phyloP scores from a whole-genome alignment of 2,113 vertebrate genomes.

The Arizona elegans region DNA sequence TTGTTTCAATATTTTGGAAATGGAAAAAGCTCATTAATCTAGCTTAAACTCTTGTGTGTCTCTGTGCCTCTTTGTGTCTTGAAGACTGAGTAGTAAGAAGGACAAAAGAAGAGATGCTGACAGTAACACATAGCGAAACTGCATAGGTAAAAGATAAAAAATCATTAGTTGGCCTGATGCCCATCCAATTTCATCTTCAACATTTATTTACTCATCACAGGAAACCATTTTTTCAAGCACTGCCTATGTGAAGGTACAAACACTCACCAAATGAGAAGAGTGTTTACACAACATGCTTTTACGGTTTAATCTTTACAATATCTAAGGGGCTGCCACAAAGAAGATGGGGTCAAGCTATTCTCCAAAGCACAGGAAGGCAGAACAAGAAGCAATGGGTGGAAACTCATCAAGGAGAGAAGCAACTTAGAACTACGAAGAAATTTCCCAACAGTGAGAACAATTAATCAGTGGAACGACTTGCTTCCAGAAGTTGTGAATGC shows the following conservation, averaged over 20 bases:
- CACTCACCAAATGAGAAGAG: background rate
- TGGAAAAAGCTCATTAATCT: constrained; percentile 49
- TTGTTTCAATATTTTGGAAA: background rate
- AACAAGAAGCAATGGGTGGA: no score
- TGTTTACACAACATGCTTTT: background rate
- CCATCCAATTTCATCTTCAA: constrained; percentile 25
- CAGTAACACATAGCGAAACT: background rate
- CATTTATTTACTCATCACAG: constrained; percentile 23
- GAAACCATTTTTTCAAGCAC: background rate
- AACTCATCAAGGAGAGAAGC: no score
- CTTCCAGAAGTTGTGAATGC: no score
- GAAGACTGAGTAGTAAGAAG: constrained; percentile 22
- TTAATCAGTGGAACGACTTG: no score
- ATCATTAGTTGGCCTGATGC: constrained; percentile 18
- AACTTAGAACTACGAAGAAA: no score
- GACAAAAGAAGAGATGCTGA: constrained; percentile 38
- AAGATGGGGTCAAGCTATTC: no score
- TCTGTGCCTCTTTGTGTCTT: background rate
- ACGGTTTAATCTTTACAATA: no score
- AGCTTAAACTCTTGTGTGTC: constrained; percentile 4
- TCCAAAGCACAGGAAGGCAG: no score
- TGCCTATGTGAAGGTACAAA: background rate
- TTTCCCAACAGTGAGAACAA: no score
- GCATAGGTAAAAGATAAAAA: constrained; percentile 26
- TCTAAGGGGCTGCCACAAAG: no score